Evolutionary conservation across 1,140 invertebrate genomes (phyloP), one percentile per base, ranked within the genome.

Genomic region (Drosophila funebris): DNA sequence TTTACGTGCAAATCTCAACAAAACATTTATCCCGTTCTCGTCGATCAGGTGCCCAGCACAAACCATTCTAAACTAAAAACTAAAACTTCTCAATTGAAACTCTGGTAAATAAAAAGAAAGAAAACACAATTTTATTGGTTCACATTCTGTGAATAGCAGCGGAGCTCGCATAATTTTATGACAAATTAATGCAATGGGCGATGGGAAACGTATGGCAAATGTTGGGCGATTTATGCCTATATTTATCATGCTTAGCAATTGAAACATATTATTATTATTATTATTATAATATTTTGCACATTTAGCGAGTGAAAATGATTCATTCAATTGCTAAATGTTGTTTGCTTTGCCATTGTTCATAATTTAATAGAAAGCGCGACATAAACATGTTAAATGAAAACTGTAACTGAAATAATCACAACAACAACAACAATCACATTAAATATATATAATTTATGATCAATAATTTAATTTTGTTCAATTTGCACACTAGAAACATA

Each of bases 131-230:
- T 85, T 84, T 80, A 81, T 64, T 44, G 57, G 67, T 50, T 29
- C 50, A 14, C 14, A 41, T 20, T 8, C 9, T 3, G 16, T 18
- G 6, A 6, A 41, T 7, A n/a, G 43, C 54, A 39, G n/a, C n/a
- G 39, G 48, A 43, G 41, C 52, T 54, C 71, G 82, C 81, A 85
- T 87, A 85, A 87, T 87, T 87, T 87, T 74, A 85, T 87, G 82
- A 78, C 81, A 85, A 87, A 85, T 85, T 85, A 85, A 85, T 85
- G 81, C 81, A 85, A 85, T 85, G 62, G 74, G 64, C 64, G 81
- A 82, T 74, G 74, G 37, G 11, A 43, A 74, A 70, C 54, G 24
- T 48, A 76, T 73, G 68, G 31, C 13, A 13, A 31, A 31, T 43
- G 16, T 14, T 33, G 46, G 22, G 27, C 77, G 63, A 87, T 87